These are phyloP conservation scores for Cremastobaeus sp. DNA, from an alignment of 2,888 invertebrate species.

Conservation along the genomic window DNA sequence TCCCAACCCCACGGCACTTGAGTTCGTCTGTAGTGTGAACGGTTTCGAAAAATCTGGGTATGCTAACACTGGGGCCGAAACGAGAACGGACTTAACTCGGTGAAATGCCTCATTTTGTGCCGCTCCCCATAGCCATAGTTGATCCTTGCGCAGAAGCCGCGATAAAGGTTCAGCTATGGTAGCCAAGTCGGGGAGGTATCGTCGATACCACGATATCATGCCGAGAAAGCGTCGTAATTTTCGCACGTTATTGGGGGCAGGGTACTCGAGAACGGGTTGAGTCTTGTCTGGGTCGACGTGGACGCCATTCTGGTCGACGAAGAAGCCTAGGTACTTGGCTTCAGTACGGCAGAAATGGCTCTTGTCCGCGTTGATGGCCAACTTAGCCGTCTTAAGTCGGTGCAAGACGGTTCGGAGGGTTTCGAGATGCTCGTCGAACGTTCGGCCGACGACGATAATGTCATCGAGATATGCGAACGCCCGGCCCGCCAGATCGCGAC, in stretches of 20 bases:
- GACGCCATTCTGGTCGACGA: background rate
- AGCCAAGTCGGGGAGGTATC: background rate
- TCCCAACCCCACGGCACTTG: background rate
- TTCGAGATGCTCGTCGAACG: conserved; percentile 35
- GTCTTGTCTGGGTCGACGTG: background rate
- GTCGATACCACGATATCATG: background rate
- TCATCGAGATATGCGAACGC: conserved; percentile 46
- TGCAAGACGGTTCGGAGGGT: conserved; percentile 27
- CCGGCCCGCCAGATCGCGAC: background rate
- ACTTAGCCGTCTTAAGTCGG: background rate
- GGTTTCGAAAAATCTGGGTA: background rate
- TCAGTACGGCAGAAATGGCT: background rate
- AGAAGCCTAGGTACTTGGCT: background rate
- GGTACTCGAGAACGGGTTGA: background rate
- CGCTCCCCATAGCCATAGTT: background rate
- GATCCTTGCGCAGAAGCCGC: background rate
- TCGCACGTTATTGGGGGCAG: background rate
- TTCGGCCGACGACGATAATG: conserved; percentile 37
- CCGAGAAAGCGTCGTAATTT: background rate
- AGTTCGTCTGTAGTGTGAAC: background rate
- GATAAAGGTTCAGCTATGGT: background rate
- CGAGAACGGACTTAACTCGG: background rate
- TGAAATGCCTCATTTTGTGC: background rate
- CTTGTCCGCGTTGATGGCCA: conserved; percentile 13
- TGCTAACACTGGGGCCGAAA: background rate